Conservation (phyloP, 2,888 invertebrate genomes). For the Pachliopta kotzebuea region DNA sequence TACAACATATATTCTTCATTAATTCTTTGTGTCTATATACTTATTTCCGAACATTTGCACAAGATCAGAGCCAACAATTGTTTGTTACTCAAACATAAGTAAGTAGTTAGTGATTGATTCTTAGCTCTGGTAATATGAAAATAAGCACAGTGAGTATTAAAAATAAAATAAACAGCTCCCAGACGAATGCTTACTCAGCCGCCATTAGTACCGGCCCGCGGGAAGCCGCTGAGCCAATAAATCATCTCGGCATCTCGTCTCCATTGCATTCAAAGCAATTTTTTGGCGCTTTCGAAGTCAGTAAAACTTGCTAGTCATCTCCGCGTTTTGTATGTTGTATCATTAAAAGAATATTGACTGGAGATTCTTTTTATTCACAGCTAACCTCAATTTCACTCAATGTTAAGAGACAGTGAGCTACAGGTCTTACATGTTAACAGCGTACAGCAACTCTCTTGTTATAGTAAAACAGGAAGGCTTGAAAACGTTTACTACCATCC, state of each 20-base stretch:
- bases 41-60: not conserved
- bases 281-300: slow-evolving; percentile 53
- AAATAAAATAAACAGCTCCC: slow-evolving; percentile 47
- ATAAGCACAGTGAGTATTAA: slow-evolving; percentile 18
- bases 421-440: too few relatives aligned
- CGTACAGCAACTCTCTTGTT: too few relatives aligned
- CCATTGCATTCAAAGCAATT: slow-evolving; percentile 70
- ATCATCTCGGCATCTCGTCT: slow-evolving; percentile 71
- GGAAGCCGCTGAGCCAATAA: slow-evolving; percentile 65
- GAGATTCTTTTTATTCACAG: not conserved
- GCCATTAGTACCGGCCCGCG: slow-evolving; percentile 48
- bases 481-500: too few relatives aligned
- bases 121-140: not conserved
- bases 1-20: too few relatives aligned
- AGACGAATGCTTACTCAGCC: slow-evolving; percentile 48
- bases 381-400: too few relatives aligned
- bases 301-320: slow-evolving; percentile 44
- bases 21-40: not conserved
- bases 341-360: not conserved
- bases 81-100: not conserved
- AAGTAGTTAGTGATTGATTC: slow-evolving; percentile 8
- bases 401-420: too few relatives aligned
- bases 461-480: too few relatives aligned
- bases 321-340: slow-evolving; percentile 22
- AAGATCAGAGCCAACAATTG: not conserved